phyloP scores from a whole-genome alignment of 2,888 invertebrate species.

The Sesamia inferens region DNA sequence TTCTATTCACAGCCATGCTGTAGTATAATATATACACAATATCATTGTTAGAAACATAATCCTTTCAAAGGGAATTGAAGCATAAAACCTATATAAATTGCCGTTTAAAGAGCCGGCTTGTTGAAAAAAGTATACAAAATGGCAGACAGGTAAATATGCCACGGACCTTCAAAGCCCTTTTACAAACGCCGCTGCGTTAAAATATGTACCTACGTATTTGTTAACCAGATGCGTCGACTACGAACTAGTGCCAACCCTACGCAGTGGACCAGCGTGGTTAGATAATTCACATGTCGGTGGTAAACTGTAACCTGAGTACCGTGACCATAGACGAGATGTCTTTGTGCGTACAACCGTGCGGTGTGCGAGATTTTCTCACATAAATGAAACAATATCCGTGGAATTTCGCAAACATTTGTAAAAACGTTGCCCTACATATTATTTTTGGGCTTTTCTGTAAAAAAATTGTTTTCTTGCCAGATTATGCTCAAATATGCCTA shows the following conservation, averaged over 20 bases:
- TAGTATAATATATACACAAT: too few species aligned
- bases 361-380: constrained; percentile 48
- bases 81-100: not conserved
- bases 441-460: not conserved
- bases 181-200: not conserved
- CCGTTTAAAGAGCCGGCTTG: not conserved
- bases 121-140: not conserved
- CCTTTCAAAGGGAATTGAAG: not conserved
- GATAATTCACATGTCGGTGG: constrained; percentile 71
- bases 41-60: not conserved
- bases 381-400: constrained; percentile 23
- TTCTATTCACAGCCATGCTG: not conserved
- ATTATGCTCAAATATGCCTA: not conserved
- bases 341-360: constrained; percentile 46
- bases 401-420: constrained; percentile 35
- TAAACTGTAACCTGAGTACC: constrained; percentile 69
- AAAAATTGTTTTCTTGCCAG: not conserved
- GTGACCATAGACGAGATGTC: constrained; percentile 57
- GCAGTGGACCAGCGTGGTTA: constrained; percentile 59
- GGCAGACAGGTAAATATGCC: not conserved
- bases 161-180: not conserved
- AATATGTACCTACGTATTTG: not conserved
- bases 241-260: constrained; percentile 52
- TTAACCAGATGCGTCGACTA: not conserved
- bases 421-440: constrained; percentile 11